These are phyloP conservation scores for Sebastes steindachneri DNA, from an alignment of 2,797 vertebrate genomes.

Conservation along the genomic window DNA sequence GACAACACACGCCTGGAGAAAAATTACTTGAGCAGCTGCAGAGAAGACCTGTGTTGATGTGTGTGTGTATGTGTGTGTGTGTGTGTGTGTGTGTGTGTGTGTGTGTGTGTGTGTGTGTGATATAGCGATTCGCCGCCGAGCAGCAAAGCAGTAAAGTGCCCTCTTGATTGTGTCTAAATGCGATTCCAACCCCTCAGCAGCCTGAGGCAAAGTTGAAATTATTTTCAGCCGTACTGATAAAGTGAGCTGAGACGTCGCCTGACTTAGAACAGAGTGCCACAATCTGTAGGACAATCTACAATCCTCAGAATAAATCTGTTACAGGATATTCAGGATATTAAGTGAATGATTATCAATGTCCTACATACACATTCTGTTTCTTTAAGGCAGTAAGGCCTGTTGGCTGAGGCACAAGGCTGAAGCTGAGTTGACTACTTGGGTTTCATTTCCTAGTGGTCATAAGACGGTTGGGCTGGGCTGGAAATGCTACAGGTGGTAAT, in stretches of 20 bases:
- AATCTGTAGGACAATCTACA: slow-evolving; percentile 45
- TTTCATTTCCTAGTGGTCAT: neutral
- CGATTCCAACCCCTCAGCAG: slow-evolving; percentile 39
- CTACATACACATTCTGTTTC: slow-evolving; percentile 46
- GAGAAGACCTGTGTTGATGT: slow-evolving; percentile 12
- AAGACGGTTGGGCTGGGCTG: neutral
- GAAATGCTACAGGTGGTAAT: slow-evolving; percentile 33
- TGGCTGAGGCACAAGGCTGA: slow-evolving; percentile 54
- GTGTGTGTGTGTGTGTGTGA: neutral
- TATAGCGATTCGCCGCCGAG: slow-evolving; percentile 12
- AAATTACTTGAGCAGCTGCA: slow-evolving; percentile 38
- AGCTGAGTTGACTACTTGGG: slow-evolving; percentile 23
- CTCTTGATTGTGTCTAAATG: slow-evolving; percentile 51
- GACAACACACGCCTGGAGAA: slow-evolving; percentile 24
- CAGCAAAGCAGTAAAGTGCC: slow-evolving; percentile 45
- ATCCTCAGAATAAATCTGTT: slow-evolving; percentile 11
- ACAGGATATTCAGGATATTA: slow-evolving; percentile 26
- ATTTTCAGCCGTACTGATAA: slow-evolving; percentile 48
- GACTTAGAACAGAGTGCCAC: slow-evolving; percentile 34
- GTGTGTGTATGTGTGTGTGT: too few relatives aligned
- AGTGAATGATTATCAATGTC: slow-evolving; percentile 36
- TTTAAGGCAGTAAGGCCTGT: slow-evolving; percentile 52
- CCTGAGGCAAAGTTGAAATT: slow-evolving; percentile 47
- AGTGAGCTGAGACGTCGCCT: slow-evolving; percentile 11
- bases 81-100: too few relatives aligned